Base-by-base conservation (phyloP, 2,888 invertebrate species). In the Leistus spinibarbis region DNA sequence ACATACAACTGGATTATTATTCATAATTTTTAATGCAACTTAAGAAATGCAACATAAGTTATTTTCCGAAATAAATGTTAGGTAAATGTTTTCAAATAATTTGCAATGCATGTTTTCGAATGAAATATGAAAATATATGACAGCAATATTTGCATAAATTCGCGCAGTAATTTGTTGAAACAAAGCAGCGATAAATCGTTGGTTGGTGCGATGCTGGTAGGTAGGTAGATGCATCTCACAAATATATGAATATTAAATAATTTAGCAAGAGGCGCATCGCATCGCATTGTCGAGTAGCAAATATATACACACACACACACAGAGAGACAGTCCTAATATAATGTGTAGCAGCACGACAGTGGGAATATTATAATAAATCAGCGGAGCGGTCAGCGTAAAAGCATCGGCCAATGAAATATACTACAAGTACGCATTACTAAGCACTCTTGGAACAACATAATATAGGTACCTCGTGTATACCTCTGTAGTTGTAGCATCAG, bases 291-390 rank as follows among this genome's bases (percentile, higher is more conserved):
- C 19, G n/a, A 57, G n/a, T 57, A 2, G 19, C 16, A 20, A 9
- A 9, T 20, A 19, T 60, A 60, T 60, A 20, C 20, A 60, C 17
- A 10, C 10, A 10, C 60, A 60, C 60, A 19, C 17, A 4, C 16
- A 57, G 57, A 17, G 10, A 13, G 57, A 19, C 57, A 20, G 60
- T 27, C 27, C 60, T 71, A 71, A 71, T 71, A 71, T 64, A 71
- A 65, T 60, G 56, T 56, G 17, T 16, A 66, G 70, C 69, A 24
- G 54, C 23, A 27, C 57, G 63, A 69, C 75, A 63, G 54, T 56
- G 57, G 75, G 69, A 63, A 75, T 69, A 75, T 75, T 74, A 75
- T 75, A 75, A 75, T 75, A 75, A 75, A 75, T 75, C 75, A 75
- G 75, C 27, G 3, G 63, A 10, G 19, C 56, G 60, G 60, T 69